These are phyloP conservation scores for Anniella stebbinsi DNA, from an alignment of 2,797 vertebrate species.

Conservation along the genomic window DNA sequence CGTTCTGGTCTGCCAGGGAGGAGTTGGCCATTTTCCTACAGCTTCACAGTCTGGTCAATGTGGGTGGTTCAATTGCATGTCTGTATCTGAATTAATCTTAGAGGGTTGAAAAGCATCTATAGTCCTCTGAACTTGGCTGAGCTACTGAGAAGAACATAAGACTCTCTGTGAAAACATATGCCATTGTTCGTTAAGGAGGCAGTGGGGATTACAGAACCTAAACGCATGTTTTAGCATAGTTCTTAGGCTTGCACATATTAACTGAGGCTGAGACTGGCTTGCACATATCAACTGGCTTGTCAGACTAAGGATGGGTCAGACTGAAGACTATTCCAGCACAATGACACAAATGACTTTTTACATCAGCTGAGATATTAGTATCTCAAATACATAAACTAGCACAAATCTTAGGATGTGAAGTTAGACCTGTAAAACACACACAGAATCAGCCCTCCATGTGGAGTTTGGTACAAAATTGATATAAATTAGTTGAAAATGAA, in stretches of 20 bases:
- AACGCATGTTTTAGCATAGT: neutral
- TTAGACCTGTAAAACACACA: neutral
- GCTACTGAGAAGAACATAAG: neutral
- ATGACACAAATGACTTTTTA: neutral
- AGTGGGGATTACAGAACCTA: neutral
- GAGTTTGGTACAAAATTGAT: neutral
- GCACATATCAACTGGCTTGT: no score
- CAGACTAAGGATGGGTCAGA: no score
- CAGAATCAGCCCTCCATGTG: neutral
- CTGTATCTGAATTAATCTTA: neutral
- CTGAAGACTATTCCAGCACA: neutral
- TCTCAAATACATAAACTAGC: neutral
- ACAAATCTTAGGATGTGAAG: neutral
- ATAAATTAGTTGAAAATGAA: neutral
- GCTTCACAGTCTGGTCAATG: conserved; percentile 15
- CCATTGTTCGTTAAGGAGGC: neutral
- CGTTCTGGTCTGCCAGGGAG: neutral
- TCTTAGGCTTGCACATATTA: neutral
- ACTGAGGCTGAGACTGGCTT: neutral
- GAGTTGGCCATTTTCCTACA: conserved; percentile 39
- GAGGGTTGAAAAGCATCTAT: neutral
- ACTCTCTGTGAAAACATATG: neutral
- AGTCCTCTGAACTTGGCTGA: neutral
- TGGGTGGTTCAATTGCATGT: neutral
- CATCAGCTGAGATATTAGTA: neutral